Evolutionary conservation across 92 coral and sea anemone species (phyloP).

Genomic region (Porites evermanni): DNA sequence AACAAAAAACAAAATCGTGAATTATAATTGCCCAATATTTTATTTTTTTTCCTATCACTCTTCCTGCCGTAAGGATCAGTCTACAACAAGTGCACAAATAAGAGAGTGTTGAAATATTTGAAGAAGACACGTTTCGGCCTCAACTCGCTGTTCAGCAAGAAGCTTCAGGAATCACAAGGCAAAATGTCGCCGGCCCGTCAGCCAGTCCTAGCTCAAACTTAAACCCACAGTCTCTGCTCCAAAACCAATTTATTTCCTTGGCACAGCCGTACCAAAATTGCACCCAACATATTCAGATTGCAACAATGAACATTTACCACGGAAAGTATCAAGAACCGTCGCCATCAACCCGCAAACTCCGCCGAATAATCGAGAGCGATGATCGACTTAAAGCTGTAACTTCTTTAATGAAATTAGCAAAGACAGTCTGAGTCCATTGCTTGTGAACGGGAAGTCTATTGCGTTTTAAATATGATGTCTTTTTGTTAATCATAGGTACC

Average conservation of each 20-base stretch:
- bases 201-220: too few species aligned
- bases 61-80: too few species aligned
- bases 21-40: too few species aligned
- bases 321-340: constrained; percentile 38
- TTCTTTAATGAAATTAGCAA: constrained; percentile 13
- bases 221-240: too few species aligned
- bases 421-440: constrained; percentile 27
- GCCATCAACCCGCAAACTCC: constrained; percentile 29
- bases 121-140: constrained; percentile 49
- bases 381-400: constrained; percentile 40
- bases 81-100: too few species aligned
- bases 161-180: constrained; percentile 44
- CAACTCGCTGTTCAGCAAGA: constrained; percentile 45
- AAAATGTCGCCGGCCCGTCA: constrained; percentile 27
- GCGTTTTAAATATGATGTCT: constrained; percentile 20
- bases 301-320: constrained; percentile 53
- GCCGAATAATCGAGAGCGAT: constrained; percentile 45
- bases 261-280: constrained; percentile 43
- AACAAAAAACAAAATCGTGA: too few species aligned
- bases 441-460: constrained; percentile 19
- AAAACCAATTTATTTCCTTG: constrained; percentile 30
- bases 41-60: too few species aligned
- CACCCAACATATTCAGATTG: constrained; percentile 60
- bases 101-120: neutral
- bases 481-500: constrained; percentile 16